phyloP scores from a whole-genome alignment of 2,113 vertebrate genomes.

The Chamaea fasciata region DNA sequence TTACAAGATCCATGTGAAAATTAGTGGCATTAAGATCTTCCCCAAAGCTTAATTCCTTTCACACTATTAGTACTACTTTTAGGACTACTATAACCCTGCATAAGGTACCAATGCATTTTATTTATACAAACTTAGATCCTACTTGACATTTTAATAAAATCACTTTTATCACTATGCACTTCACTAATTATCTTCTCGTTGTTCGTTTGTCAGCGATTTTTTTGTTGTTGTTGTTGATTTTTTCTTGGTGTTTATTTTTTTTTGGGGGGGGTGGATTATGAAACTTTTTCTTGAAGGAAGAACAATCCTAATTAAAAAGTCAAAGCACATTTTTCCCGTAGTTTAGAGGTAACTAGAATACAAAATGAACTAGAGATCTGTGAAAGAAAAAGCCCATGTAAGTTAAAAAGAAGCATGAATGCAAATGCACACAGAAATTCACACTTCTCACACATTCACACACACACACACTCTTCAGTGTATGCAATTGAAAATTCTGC shows the following conservation, averaged over 20 bases:
- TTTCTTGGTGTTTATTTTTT: rapidly evolving
- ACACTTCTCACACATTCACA: neutral
- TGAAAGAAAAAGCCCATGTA: neutral
- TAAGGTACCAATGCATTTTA: neutral
- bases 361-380: neutral
- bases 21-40: neutral
- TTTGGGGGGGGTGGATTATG: rapidly evolving
- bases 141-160: neutral
- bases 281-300: neutral
- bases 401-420: neutral
- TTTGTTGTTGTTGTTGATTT: no score
- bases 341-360: neutral
- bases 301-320: neutral
- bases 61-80: neutral
- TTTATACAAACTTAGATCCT: neutral
- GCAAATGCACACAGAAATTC: neutral
- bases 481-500: neutral
- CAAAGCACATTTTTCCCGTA: neutral
- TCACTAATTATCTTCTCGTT: neutral
- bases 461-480: no score
- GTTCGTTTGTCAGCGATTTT: neutral
- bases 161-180: neutral
- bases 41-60: slow-evolving; percentile 9
- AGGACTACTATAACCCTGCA: neutral
- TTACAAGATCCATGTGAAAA: neutral